Evolutionary conservation across 2,797 vertebrate genomes (phyloP).

Genomic region (Pseudochirops cupreus): DNA sequence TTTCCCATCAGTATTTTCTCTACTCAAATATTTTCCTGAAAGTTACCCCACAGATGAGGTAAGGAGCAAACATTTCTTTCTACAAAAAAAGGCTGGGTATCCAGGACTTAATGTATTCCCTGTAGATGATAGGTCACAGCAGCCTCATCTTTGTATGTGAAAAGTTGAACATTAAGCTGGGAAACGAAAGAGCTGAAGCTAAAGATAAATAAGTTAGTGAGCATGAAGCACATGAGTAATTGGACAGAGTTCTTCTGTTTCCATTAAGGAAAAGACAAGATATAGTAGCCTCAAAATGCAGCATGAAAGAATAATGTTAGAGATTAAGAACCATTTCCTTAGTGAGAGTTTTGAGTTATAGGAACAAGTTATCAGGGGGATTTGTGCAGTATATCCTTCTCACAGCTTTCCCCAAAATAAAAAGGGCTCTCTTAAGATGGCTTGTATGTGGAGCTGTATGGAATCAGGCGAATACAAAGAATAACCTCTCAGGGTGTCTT

Average conservation of each 20-base stretch:
- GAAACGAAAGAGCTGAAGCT: neutral
- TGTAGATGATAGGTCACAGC: neutral
- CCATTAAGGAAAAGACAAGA: constrained; percentile 5
- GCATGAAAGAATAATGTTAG: neutral
- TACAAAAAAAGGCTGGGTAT: neutral
- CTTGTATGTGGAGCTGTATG: neutral
- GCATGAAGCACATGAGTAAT: neutral
- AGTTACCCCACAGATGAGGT: neutral
- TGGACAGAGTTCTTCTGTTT: neutral
- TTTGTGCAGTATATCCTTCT: neutral
- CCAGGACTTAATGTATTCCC: neutral
- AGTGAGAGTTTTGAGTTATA: neutral
- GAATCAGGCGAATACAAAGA: neutral
- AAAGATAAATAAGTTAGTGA: neutral
- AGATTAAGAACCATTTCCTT: neutral
- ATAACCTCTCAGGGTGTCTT: neutral
- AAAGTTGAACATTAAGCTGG: neutral
- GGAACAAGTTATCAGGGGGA: neutral
- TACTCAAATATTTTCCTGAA: neutral
- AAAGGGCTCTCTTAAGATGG: neutral
- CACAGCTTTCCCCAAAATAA: neutral
- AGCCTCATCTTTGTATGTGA: neutral
- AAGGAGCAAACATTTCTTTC: neutral
- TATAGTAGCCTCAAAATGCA: neutral
- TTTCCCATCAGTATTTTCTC: neutral